Percentiles rank a stretch among this genome's conserved stretches.
Evolutionary conservation across 1,140 invertebrate genomes (phyloP).

Genomic region (Trichonephila clavata): DNA sequence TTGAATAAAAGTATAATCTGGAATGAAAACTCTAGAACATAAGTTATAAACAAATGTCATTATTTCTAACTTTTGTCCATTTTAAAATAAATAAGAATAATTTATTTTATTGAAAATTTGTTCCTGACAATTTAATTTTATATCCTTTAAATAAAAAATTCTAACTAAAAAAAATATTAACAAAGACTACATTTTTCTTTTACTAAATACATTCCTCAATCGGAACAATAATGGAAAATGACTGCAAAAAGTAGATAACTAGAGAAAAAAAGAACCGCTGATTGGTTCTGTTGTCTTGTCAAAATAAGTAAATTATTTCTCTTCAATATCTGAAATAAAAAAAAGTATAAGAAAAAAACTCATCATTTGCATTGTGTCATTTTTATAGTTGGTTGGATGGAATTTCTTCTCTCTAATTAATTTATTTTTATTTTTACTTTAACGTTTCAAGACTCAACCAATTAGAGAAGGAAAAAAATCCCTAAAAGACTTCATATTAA

Average conservation of each 20-base stretch:
- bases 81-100: neutral
- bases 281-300: conserved; percentile 24
- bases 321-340: conserved; percentile 31
- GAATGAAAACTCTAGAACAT: neutral
- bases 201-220: neutral
- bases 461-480: neutral
- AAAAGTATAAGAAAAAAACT: neutral
- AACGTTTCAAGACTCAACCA: conserved; percentile 3
- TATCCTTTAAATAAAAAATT: conserved; percentile 22
- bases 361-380: conserved; percentile 25
- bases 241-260: conserved; percentile 31
- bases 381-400: conserved; percentile 35
- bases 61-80: no score
- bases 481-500: neutral
- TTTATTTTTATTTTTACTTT: conserved; percentile 40
- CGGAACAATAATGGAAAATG: neutral
- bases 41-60: neutral
- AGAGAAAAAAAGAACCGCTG: neutral
- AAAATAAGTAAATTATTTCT: conserved; percentile 49
- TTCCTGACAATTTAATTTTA: neutral
- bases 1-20: no score
- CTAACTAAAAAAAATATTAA: neutral
- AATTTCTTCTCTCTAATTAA: conserved; percentile 35
- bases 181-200: neutral
- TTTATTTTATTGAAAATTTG: neutral